Percentiles rank a stretch among this genome's conserved stretches.
phyloP scores from a whole-genome alignment of 2,797 vertebrate species.

The Cephalopachus bancanus region DNA sequence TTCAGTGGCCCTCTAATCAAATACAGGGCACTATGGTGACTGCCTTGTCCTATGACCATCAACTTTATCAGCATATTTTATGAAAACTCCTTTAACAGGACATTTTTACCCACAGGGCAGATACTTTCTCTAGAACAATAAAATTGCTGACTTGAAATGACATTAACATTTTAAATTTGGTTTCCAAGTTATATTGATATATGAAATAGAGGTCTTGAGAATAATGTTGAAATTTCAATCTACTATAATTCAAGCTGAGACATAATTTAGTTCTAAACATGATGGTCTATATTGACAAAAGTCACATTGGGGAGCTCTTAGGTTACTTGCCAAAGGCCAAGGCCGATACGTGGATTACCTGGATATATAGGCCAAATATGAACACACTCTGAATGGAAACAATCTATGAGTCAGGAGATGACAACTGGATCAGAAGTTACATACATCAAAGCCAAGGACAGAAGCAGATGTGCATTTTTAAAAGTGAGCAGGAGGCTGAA shows the following conservation, averaged over 20 bases:
- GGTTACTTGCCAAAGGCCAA: not conserved
- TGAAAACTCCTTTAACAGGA: not conserved
- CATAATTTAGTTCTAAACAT: not conserved
- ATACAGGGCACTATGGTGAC: not conserved
- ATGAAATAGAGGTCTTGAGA: not conserved
- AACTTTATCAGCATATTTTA: not conserved
- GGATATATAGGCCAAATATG: slow-evolving; percentile 11
- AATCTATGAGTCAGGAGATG: not conserved
- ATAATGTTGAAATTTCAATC: not conserved
- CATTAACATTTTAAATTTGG: not conserved
- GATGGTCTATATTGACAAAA: not conserved
- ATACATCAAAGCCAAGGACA: not conserved
- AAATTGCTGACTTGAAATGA: not conserved
- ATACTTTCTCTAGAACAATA: not conserved
- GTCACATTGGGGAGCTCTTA: not conserved
- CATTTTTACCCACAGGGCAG: not conserved
- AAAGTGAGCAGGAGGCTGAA: not conserved
- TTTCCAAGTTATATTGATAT: not conserved
- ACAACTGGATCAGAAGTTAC: not conserved
- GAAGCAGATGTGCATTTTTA: not conserved
- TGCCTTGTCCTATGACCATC: not conserved
- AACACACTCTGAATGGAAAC: not conserved
- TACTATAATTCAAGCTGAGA: not conserved
- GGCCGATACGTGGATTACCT: not conserved
- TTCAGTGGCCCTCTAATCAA: not conserved